A percentile compares a stretch with the other conserved stretches of the same genome.
phyloP scores from a whole-genome alignment of 2,888 invertebrate species.

The Sarcophaga carnaria region DNA sequence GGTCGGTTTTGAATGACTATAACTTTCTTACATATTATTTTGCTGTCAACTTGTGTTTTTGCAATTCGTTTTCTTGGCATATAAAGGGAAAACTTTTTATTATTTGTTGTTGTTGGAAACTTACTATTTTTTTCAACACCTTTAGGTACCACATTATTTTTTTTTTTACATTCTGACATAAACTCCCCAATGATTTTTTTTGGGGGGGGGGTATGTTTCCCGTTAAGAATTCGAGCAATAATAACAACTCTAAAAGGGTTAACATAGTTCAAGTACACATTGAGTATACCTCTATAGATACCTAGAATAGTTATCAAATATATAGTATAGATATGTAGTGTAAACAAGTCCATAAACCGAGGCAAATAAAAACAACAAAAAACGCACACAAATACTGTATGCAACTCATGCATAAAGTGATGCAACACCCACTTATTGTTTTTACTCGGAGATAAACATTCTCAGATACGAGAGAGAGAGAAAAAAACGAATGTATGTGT shows the following conservation, averaged over 20 bases:
- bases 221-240: neutral
- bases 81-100: neutral
- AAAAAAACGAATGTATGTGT: too few species aligned
- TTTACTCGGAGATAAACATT: neutral
- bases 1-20: too few species aligned
- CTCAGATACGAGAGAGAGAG: too few species aligned
- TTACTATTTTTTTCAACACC: neutral
- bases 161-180: neutral
- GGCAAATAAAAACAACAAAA: neutral
- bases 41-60: neutral
- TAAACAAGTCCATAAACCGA: constrained; percentile 48
- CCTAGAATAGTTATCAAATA: constrained; percentile 36
- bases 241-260: constrained; percentile 53
- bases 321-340: constrained; percentile 41
- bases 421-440: neutral
- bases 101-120: neutral
- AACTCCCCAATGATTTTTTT: neutral
- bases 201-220: neutral
- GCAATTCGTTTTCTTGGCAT: neutral
- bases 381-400: neutral
- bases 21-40: neutral
- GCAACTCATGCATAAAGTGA: neutral
- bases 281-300: constrained; percentile 13
- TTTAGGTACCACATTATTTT: neutral
- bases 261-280: constrained; percentile 63